Evolutionary conservation across 2,113 vertebrate species (phyloP), one percentile per base, ranked within the genome.

Genomic region (Hyperopisus bebe): DNA sequence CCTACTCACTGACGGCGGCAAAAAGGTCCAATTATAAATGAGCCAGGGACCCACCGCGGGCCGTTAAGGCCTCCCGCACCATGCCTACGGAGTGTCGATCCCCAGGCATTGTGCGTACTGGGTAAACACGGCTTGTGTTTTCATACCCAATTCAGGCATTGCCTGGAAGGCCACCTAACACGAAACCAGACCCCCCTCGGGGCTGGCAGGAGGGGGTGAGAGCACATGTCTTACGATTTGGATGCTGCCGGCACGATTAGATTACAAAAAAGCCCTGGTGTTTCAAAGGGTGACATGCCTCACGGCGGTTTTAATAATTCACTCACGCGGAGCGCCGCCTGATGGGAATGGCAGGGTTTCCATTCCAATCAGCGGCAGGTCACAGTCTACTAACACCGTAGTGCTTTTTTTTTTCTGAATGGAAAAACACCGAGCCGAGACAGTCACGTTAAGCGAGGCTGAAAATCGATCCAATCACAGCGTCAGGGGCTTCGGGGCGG

Each of bases 201-300:
- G 62, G 62, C 62, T 70, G 62, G n/a, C 62, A 4, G 62, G 62
- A 27, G n/a, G 44, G 46, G 44, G 24, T 48, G 42, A 48, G 21
- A 48, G 83, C 24, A 86, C 19, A 86, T 48, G 83, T 86, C 47
- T 86, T 47, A n/a, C 11, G 44, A 47, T 47, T 50, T 86, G 24
- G 24, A 47, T 10, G 83, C 83, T 48, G 42, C 83, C 24, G 10
- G 42, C 46, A 24, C n/a, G 44, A 31, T 48, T 86, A 48, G 47
- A 86, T 50, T 48, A 86, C 44, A 50, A 86, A 80, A 80, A 46
- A 50, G 7, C 3, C 83, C 46, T 86, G 24, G 47, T 27, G 47
- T 47, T 86, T 86, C 83, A 86, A n/a, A 27, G 42, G 44, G 47
- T 86, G 83, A 86, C 46, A 86, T n/a, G 83, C 83, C 83, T 86